Evolutionary conservation across 1,140 invertebrate genomes (phyloP).

Genomic region (Leptinotarsa undecemlineata): DNA sequence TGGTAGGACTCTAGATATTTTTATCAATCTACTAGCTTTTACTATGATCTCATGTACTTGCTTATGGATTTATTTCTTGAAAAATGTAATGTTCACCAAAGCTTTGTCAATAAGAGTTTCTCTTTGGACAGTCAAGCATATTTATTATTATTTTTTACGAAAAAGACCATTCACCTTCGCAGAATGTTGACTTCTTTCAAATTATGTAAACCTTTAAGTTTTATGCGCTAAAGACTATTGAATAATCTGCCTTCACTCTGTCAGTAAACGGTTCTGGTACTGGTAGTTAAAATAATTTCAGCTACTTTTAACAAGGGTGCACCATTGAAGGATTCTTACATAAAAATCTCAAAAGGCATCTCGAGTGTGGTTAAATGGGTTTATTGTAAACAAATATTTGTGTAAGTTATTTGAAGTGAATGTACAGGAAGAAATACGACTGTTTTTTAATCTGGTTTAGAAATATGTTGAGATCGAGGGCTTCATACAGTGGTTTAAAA

Average conservation of each 20-base stretch:
- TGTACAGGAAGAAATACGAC: background rate
- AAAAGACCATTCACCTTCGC: background rate
- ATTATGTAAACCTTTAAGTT: background rate
- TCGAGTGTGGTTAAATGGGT: conserved; percentile 2
- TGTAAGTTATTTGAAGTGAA: background rate
- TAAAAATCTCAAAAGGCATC: background rate
- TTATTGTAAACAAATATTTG: conserved; percentile 18
- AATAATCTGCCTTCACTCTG: background rate
- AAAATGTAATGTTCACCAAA: too few relatives aligned
- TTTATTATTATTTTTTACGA: background rate
- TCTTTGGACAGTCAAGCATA: too few relatives aligned
- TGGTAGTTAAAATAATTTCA: background rate
- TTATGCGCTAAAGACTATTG: background rate
- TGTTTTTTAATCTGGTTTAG: too few relatives aligned
- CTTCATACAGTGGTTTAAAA: too few relatives aligned
- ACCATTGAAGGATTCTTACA: conserved; percentile 8
- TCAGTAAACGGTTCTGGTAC: conserved; percentile 7
- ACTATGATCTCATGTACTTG: too few relatives aligned
- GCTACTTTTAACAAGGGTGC: conserved; percentile 12
- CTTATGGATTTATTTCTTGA: too few relatives aligned
- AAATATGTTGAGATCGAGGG: too few relatives aligned
- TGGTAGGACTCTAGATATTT: too few relatives aligned
- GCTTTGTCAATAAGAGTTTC: too few relatives aligned
- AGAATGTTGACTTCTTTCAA: background rate
- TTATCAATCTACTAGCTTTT: too few relatives aligned